Conservation (phyloP, 2,113 vertebrate species). For the Suncus etruscus region DNA sequence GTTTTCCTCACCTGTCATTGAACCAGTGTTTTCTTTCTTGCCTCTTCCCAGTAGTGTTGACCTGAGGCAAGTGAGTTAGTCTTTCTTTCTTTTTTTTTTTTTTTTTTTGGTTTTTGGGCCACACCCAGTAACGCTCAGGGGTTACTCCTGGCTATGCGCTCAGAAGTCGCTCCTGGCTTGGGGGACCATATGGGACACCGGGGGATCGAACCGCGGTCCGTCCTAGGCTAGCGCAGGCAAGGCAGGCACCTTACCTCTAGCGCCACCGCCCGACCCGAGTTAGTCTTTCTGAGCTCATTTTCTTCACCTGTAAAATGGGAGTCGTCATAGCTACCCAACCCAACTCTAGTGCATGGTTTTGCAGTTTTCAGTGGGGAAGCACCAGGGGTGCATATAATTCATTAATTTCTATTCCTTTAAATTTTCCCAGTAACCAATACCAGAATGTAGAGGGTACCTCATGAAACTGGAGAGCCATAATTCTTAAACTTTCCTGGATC, state of each 20-base stretch:
- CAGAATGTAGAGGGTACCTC: neutral
- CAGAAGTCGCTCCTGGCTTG: too few relatives aligned
- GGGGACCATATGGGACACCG: too few relatives aligned
- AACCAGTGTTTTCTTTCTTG: slow-evolving; percentile 1
- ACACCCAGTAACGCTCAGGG: too few relatives aligned
- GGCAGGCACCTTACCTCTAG: too few relatives aligned
- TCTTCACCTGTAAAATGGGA: slow-evolving; percentile 49
- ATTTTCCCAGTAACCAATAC: neutral
- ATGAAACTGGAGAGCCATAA: neutral
- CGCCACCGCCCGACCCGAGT: too few relatives aligned
- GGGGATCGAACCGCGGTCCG: too few relatives aligned
- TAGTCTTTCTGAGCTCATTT: slow-evolving; percentile 32
- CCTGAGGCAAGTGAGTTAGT: slow-evolving; percentile 36
- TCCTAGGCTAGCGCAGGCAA: too few relatives aligned
- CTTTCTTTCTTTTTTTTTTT: too few relatives aligned
- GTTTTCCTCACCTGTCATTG: slow-evolving; percentile 30
- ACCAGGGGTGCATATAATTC: neutral
- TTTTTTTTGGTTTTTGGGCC: too few relatives aligned
- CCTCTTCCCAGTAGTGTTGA: slow-evolving; percentile 17
- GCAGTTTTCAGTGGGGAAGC: neutral
- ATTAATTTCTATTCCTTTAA: neutral
- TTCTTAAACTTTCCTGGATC: neutral
- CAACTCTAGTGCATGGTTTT: neutral
- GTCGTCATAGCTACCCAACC: neutral
- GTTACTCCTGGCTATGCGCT: too few relatives aligned